These are phyloP conservation scores for Pharmacophagus antenor DNA, from an alignment of 2,888 invertebrate genomes.

Conservation along the genomic window DNA sequence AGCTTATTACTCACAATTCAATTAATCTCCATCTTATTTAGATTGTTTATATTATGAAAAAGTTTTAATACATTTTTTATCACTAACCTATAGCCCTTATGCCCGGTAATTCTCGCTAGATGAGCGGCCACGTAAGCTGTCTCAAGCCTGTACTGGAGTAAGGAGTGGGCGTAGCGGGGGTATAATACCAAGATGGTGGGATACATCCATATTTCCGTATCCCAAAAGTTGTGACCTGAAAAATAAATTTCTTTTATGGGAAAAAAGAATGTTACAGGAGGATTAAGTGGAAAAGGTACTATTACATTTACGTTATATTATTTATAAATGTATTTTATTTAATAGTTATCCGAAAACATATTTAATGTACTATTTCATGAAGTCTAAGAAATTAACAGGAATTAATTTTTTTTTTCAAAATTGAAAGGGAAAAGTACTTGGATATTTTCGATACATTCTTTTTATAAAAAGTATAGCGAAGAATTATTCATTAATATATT, in stretches of 20 bases:
- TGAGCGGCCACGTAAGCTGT: slow-evolving; percentile 73
- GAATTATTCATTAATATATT: no score
- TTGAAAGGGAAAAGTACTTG: no score
- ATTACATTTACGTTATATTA: no score
- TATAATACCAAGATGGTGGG: slow-evolving; percentile 77
- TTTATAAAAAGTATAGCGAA: no score
- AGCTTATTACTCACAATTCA: neutral
- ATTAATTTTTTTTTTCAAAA: no score
- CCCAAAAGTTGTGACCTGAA: slow-evolving; percentile 83
- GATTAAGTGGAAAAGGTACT: no score
- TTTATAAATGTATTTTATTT: no score
- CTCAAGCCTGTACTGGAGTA: slow-evolving; percentile 77
- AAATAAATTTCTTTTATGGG: neutral
- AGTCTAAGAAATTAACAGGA: no score
- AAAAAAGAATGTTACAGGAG: neutral
- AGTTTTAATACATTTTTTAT: neutral
- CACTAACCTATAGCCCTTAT: slow-evolving; percentile 77
- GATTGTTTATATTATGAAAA: neutral
- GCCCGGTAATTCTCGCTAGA: slow-evolving; percentile 72
- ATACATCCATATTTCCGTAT: slow-evolving; percentile 84
- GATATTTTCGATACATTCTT: no score
- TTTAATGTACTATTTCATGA: no score
- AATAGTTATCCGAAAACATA: no score
- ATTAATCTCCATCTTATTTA: neutral
- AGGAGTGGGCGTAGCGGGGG: slow-evolving; percentile 66